phyloP scores from a whole-genome alignment of 1,140 invertebrate genomes.

The Trichomalopsis sarcophagae region DNA sequence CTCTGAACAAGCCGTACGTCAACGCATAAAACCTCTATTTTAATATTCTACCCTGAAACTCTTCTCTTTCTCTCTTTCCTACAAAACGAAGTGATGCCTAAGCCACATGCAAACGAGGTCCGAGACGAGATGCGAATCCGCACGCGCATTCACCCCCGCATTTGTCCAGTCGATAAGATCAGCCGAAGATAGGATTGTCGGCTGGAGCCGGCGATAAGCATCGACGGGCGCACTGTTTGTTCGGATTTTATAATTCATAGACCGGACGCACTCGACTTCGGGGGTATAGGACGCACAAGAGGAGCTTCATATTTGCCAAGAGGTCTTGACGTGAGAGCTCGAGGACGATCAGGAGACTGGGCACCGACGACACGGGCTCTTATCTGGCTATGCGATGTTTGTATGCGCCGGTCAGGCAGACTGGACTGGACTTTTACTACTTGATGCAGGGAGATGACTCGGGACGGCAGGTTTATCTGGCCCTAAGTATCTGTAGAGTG shows the following conservation, averaged over 20 bases:
- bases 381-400: neutral
- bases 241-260: slow-evolving; percentile 39
- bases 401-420: neutral
- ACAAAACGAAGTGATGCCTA: slow-evolving; percentile 31
- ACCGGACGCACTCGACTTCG: slow-evolving; percentile 21
- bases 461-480: too few species aligned
- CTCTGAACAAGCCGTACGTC: neutral
- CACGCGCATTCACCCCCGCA: slow-evolving; percentile 1
- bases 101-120: neutral
- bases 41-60: slow-evolving; percentile 3
- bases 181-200: slow-evolving; percentile 42
- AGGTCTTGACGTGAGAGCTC: slow-evolving; percentile 33
- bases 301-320: neutral
- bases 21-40: neutral
- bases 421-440: neutral
- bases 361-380: neutral
- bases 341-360: slow-evolving; percentile 3
- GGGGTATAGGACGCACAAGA: neutral
- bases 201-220: slow-evolving; percentile 35
- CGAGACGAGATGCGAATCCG: neutral
- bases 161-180: slow-evolving; percentile 46
- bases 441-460: neutral
- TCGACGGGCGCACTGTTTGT: slow-evolving; percentile 9
- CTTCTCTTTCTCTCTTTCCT: neutral
- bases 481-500: neutral